These are phyloP conservation scores for Acrobasis consociella DNA, from an alignment of 2,888 invertebrate species.

Conservation along the genomic window DNA sequence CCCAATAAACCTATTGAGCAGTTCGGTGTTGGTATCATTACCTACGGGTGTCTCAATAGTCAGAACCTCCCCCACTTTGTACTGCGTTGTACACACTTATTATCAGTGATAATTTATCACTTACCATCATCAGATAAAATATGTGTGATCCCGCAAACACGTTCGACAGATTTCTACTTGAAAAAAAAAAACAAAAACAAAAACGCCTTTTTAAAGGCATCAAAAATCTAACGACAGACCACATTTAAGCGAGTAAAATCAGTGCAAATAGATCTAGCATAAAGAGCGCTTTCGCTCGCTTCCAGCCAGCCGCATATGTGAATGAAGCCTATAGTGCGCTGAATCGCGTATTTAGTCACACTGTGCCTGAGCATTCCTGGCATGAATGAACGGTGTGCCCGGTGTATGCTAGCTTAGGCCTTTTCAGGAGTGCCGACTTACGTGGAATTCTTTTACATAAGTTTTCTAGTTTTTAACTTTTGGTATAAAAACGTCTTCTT, in stretches of 20 bases:
- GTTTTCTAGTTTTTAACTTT: background rate
- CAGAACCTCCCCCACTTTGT: no score
- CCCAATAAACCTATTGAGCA: no score
- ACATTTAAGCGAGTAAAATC: background rate
- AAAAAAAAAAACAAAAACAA: no score
- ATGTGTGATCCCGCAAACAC: no score
- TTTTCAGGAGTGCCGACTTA: background rate
- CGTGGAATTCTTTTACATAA: background rate
- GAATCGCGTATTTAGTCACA: slow-evolving; percentile 26
- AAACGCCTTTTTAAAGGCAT: no score
- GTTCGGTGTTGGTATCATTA: no score
- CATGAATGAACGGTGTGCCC: slow-evolving; percentile 11
- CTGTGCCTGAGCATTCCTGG: slow-evolving; percentile 15
- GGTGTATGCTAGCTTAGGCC: slow-evolving; percentile 1
- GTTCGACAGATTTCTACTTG: no score
- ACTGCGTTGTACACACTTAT: no score
- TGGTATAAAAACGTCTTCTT: no score
- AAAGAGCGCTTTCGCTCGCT: background rate
- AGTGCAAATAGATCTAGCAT: background rate
- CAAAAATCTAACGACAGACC: slow-evolving; percentile 29
- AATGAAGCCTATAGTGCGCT: slow-evolving; percentile 3
- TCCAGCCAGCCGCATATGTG: background rate
- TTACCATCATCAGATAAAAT: no score
- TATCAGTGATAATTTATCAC: no score
- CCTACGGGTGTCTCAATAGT: no score